A percentile compares a stretch with the other conserved stretches of the same genome.
These are phyloP conservation scores for Drosophila siamana DNA, from an alignment of 2,888 invertebrate species.

Conservation along the genomic window DNA sequence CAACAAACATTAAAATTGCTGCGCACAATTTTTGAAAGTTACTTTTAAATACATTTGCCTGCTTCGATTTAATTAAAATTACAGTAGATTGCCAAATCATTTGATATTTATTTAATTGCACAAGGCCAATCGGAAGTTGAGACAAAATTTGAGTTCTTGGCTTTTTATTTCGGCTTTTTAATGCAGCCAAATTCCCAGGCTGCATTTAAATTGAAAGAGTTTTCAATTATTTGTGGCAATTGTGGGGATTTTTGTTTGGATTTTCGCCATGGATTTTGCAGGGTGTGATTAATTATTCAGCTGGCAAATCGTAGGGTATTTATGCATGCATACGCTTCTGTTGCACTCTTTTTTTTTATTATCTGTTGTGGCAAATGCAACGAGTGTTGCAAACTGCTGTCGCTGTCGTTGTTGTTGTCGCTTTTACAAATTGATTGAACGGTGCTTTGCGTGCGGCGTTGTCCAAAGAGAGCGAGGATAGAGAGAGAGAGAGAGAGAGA, in stretches of 20 bases:
- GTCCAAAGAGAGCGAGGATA: not conserved
- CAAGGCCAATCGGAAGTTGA: too few species aligned
- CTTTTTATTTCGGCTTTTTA: too few species aligned
- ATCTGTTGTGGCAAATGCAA: conserved; percentile 3
- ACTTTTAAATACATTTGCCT: too few species aligned
- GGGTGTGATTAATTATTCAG: not conserved
- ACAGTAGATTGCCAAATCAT: too few species aligned
- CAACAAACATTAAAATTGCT: too few species aligned
- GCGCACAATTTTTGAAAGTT: too few species aligned
- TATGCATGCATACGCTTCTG: conserved; percentile 4
- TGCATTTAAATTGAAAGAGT: not conserved
- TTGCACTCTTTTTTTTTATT: not conserved
- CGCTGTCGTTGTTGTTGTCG: conserved; percentile 24
- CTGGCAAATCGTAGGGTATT: conserved; percentile 7
- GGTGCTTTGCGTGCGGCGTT: conserved; percentile 8
- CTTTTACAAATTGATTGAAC: conserved; percentile 59
- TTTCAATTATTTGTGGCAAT: not conserved
- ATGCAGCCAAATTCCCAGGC: too few species aligned
- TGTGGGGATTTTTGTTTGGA: not conserved
- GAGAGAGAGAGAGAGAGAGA: not conserved
- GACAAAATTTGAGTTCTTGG: too few species aligned
- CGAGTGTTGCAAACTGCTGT: conserved; percentile 25
- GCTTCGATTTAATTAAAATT: too few species aligned
- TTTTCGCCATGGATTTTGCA: not conserved
- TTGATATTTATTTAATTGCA: too few species aligned